phyloP scores from a whole-genome alignment of 2,797 vertebrate genomes.

The Rhabdomys pumilio region DNA sequence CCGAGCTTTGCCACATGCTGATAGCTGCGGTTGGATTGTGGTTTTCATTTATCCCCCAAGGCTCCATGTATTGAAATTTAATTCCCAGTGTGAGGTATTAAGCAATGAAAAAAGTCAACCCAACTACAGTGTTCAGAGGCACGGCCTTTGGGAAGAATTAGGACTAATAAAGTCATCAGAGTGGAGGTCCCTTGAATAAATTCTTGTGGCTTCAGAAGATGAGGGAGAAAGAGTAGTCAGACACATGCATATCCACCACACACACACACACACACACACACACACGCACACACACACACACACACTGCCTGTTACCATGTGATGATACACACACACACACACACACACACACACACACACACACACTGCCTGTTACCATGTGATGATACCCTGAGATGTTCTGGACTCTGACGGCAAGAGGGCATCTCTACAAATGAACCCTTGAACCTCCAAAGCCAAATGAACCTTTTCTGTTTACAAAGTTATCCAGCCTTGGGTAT shows the following conservation, averaged over 20 bases:
- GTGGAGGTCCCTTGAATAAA: neutral
- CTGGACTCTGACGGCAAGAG: neutral
- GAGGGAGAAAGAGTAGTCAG: neutral
- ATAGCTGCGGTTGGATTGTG: neutral
- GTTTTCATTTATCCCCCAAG: neutral
- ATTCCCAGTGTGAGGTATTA: neutral
- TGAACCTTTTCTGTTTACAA: neutral
- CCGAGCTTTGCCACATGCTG: neutral
- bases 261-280: too few relatives aligned
- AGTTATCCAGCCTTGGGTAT: neutral
- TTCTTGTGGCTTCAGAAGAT: neutral
- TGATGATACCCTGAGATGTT: neutral
- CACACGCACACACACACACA: neutral
- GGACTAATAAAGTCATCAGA: neutral
- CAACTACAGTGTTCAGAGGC: neutral
- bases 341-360: neutral
- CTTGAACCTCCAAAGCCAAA: neutral
- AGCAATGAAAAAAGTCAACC: neutral
- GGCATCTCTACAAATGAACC: neutral
- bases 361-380: neutral
- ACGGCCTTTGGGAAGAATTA: neutral
- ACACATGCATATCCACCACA: neutral
- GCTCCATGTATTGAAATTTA: neutral
- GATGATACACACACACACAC: neutral
- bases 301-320: neutral